Percentiles rank a stretch among this genome's conserved stretches.
Conservation (phyloP, 2,888 invertebrate species). For the Pyrochroa serraticornis region DNA sequence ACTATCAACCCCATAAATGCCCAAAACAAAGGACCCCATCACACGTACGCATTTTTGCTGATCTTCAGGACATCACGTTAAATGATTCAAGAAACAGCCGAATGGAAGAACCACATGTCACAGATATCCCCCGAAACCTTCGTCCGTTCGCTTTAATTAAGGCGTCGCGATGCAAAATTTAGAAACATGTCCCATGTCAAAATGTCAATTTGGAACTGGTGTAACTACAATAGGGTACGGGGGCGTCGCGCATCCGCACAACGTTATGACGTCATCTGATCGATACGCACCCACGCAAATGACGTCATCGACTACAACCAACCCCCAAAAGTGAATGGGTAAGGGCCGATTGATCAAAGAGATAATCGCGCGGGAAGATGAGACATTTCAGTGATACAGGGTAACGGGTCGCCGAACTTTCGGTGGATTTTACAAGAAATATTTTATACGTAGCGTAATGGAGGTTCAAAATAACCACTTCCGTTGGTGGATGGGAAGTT, state of each 20-base stretch:
- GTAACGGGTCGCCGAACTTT: slow-evolving; percentile 3
- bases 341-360: slow-evolving; percentile 17
- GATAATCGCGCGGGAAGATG: slow-evolving; percentile 11
- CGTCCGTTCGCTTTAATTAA: slow-evolving; percentile 4
- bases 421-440: neutral
- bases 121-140: slow-evolving; percentile 10
- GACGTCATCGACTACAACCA: slow-evolving; percentile 30
- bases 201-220: slow-evolving; percentile 39
- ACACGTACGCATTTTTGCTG: slow-evolving; percentile 15
- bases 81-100: slow-evolving; percentile 24
- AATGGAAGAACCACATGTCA: slow-evolving; percentile 34
- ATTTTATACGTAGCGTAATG: neutral
- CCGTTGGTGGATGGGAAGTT: slow-evolving; percentile 21
- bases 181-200: slow-evolving; percentile 35
- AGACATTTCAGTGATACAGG: neutral
- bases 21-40: slow-evolving; percentile 4
- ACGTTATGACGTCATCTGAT: slow-evolving; percentile 38
- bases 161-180: slow-evolving; percentile 14
- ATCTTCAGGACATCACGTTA: slow-evolving; percentile 9
- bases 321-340: slow-evolving; percentile 16
- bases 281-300: slow-evolving; percentile 31
- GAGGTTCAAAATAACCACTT: slow-evolving; percentile 21
- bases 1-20: slow-evolving; percentile 2
- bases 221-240: slow-evolving; percentile 15
- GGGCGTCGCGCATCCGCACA: slow-evolving; percentile 36